A percentile compares a stretch with the other conserved stretches of the same genome.
phyloP scores from a whole-genome alignment of 2,888 invertebrate species.

The Carterocephalus palaemon region DNA sequence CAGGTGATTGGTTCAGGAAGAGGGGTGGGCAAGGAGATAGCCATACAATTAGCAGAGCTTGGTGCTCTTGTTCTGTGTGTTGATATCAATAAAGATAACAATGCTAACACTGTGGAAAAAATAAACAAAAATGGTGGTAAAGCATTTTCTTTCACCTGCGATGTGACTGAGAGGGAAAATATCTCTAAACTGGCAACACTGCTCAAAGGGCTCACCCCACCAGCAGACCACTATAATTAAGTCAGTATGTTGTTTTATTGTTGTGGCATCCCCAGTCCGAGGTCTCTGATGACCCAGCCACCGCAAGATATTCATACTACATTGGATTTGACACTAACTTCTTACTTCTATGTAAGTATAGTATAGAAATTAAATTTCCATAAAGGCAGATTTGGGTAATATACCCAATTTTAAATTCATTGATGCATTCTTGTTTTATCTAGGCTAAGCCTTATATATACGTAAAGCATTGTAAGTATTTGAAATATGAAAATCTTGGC shows the following conservation, averaged over 20 bases:
- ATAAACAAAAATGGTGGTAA: conserved; percentile 68
- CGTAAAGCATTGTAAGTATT: too few relatives aligned
- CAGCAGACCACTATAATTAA: conserved; percentile 78
- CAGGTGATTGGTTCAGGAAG: conserved; percentile 85
- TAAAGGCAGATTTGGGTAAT: too few relatives aligned
- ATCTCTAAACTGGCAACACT: conserved; percentile 62
- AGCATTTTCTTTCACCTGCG: conserved; percentile 72
- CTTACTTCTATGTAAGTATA: conserved; percentile 82
- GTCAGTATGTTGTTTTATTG: conserved; percentile 82
- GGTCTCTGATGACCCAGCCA: conserved; percentile 70
- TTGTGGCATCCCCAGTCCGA: conserved; percentile 81
- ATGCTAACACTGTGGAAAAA: conserved; percentile 66
- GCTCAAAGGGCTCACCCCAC: too few relatives aligned
- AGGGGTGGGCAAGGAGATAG: conserved; percentile 82
- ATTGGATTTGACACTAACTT: conserved; percentile 79
- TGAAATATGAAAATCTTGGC: neutral
- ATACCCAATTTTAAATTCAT: too few relatives aligned
- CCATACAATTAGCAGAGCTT: conserved; percentile 76
- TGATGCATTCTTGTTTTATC: too few relatives aligned
- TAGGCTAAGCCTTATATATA: too few relatives aligned
- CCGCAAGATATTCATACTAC: conserved; percentile 75
- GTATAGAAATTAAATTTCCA: too few relatives aligned
- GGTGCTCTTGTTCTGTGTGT: conserved; percentile 82
- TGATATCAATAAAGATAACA: conserved; percentile 79
- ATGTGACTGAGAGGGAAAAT: conserved; percentile 76